Conservation (phyloP, 2,888 invertebrate species). For the Tetropium fuscum region DNA sequence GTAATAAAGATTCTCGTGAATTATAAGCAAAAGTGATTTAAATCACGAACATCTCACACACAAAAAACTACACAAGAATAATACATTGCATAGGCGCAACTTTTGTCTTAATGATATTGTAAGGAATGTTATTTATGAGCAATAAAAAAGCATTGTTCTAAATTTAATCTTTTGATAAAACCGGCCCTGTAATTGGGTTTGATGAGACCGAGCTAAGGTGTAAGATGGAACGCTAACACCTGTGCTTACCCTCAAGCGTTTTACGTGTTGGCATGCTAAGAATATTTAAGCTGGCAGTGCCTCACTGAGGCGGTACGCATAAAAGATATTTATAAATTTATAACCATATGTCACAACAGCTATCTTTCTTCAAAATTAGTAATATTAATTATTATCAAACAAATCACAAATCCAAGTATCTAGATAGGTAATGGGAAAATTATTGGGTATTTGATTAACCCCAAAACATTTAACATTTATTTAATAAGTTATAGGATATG, state of each 20-base stretch:
- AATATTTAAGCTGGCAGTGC: conserved; percentile 46
- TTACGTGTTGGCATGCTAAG: conserved; percentile 60
- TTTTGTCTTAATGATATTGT: conserved; percentile 41
- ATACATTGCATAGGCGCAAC: conserved; percentile 22
- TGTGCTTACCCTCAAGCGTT: conserved; percentile 59
- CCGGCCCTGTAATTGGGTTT: conserved; percentile 65
- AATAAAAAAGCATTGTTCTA: conserved; percentile 64
- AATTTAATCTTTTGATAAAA: conserved; percentile 65
- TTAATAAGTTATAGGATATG: no score
- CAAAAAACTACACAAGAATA: conserved; percentile 15
- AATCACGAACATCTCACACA: conserved; percentile 43
- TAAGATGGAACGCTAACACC: conserved; percentile 62
- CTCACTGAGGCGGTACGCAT: conserved; percentile 37
- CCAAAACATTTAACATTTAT: no score
- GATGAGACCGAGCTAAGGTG: conserved; percentile 61
- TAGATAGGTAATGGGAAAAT: no score
- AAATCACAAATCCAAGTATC: not conserved
- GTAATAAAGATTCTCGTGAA: conserved; percentile 34
- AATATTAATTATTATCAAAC: conserved; percentile 45
- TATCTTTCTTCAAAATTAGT: conserved; percentile 42
- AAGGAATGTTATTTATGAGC: conserved; percentile 56
- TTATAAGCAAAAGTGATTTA: conserved; percentile 41
- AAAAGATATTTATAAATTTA: conserved; percentile 53
- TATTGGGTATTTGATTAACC: no score
- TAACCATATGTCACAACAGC: conserved; percentile 54